phyloP scores from a whole-genome alignment of 2,113 vertebrate genomes.

The Myrmophylax atrothorax region DNA sequence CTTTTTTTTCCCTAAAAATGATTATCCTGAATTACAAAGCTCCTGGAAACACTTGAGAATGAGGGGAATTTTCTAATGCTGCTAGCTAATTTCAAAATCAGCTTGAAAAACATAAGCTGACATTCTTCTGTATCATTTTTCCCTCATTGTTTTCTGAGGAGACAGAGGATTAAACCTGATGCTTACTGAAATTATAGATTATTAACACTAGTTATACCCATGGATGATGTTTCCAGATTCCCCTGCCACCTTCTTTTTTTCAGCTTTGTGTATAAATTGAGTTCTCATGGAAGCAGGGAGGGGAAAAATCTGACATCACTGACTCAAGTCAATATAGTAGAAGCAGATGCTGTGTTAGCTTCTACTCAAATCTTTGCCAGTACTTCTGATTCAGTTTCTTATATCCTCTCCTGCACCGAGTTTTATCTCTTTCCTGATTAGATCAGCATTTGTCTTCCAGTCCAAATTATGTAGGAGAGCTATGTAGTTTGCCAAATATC shows the following conservation, averaged over 20 bases:
- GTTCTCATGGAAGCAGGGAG: background rate
- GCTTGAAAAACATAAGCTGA: background rate
- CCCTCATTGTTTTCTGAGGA: background rate
- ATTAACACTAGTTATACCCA: background rate
- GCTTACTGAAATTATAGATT: background rate
- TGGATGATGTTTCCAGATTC: background rate
- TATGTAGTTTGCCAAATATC: background rate
- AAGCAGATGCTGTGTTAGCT: constrained; percentile 22
- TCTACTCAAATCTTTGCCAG: background rate
- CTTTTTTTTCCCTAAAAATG: background rate
- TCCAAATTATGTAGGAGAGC: background rate
- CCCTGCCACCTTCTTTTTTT: background rate
- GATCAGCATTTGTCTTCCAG: background rate
- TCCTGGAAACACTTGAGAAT: constrained; percentile 30
- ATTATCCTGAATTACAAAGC: constrained; percentile 22
- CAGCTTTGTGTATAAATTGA: background rate
- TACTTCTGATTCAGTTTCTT: background rate
- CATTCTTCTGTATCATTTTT: background rate
- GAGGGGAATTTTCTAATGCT: constrained; percentile 3
- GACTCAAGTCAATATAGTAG: background rate
- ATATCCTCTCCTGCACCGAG: background rate
- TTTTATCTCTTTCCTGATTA: background rate
- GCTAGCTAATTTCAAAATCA: constrained; percentile 13
- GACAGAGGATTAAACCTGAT: background rate
- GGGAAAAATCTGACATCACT: background rate